Evolutionary conservation across 2,888 invertebrate genomes (phyloP), one percentile per base, ranked within the genome.

Genomic region (Gnatocerus cornutus): DNA sequence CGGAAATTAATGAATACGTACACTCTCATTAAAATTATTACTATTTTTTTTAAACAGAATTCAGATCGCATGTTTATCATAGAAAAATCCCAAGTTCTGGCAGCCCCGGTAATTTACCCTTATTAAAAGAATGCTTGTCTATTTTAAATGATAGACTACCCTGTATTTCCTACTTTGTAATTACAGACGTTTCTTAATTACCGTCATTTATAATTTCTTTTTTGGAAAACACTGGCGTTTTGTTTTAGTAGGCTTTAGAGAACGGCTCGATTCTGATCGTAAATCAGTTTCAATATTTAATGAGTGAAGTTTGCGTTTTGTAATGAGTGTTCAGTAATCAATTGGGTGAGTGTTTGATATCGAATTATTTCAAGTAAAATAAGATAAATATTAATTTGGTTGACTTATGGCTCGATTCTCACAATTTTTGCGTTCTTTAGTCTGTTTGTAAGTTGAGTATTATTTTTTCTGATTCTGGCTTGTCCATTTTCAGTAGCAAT

Each of bases 1-100:
- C 72, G 65, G 56, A 56, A 10, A 41, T 4, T 1, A 21, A 21
- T 21, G 21, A 21, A 21, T 21, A 21, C n/a, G n/a, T 21, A 21
- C 21, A 21, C 2, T 21, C 2, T 21, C n/a, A n/a, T n/a, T n/a
- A n/a, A n/a, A n/a, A n/a, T n/a, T n/a, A n/a, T n/a, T n/a, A n/a
- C n/a, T n/a, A n/a, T n/a, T n/a, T n/a, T n/a, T n/a, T n/a, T n/a
- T 4, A 21, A 21, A 21, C 21, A 21, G 21, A 21, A 21, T 1
- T 21, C 21, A 21, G 7, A 33, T 21, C 21, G 21, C 21, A 21
- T 21, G 21, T 21, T 21, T 4, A 21, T 21, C 21, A 21, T 4
- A 21, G 1, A 21, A 21, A 21, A 21, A 21, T 21, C 21, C 21
- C 2, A 21, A 21, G 2, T 21, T 21, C 21, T 21, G 21, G 1